Conservation (phyloP, 2,888 invertebrate species). For the Melieria picta region DNA sequence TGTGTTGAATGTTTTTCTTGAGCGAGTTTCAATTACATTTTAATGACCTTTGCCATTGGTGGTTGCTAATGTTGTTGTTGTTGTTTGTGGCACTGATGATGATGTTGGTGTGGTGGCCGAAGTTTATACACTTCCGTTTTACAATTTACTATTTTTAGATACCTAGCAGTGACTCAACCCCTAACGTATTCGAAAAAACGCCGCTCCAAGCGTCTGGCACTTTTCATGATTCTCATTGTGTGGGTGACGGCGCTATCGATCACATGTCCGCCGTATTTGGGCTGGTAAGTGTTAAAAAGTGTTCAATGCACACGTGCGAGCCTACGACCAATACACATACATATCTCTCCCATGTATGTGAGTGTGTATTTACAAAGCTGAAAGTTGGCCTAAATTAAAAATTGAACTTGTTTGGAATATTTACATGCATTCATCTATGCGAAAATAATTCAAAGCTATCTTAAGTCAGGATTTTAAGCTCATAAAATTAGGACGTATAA, state of each 20-base stretch:
- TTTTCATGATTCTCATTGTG: slow-evolving; percentile 89
- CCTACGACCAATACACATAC: no score
- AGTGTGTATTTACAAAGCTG: no score
- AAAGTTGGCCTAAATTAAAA: no score
- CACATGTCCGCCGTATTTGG: slow-evolving; percentile 93
- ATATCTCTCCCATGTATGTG: no score
- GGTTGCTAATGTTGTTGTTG: neutral
- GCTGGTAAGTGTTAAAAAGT: slow-evolving; percentile 73
- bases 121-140: slow-evolving; percentile 1
- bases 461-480: no score
- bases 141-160: slow-evolving; percentile 66
- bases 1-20: neutral
- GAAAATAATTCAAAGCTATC: no score
- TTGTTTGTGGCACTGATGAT: neutral
- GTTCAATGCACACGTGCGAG: no score
- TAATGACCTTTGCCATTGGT: slow-evolving; percentile 52
- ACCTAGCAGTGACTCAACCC: slow-evolving; percentile 93
- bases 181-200: slow-evolving; percentile 90
- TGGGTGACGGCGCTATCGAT: slow-evolving; percentile 92
- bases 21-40: slow-evolving; percentile 55
- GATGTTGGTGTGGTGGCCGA: neutral
- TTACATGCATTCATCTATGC: no score
- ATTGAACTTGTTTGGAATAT: no score
- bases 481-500: no score
- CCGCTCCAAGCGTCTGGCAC: slow-evolving; percentile 84